These are phyloP conservation scores for Lasiommata megera DNA, from an alignment of 2,888 invertebrate species.

Conservation along the genomic window DNA sequence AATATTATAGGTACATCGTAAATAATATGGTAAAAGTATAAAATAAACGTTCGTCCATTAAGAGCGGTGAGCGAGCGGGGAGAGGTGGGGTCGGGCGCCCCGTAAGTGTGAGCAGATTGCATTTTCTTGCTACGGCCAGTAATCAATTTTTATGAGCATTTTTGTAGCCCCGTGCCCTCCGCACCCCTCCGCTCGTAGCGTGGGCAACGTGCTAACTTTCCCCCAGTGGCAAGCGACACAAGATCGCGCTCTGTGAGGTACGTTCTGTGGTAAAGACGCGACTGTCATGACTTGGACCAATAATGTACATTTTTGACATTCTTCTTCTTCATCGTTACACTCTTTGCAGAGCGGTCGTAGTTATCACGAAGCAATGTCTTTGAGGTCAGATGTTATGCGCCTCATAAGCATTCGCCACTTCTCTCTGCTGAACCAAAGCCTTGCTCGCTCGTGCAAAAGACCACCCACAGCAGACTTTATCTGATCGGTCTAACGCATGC, in stretches of 20 bases:
- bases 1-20: slow-evolving; percentile 42
- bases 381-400: too few relatives aligned
- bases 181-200: slow-evolving; percentile 33
- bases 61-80: slow-evolving; percentile 38
- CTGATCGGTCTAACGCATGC: too few relatives aligned
- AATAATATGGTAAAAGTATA: slow-evolving; percentile 58
- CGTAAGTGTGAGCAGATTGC: slow-evolving; percentile 62
- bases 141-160: slow-evolving; percentile 77
- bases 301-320: too few relatives aligned
- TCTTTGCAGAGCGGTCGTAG: too few relatives aligned
- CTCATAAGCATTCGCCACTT: too few relatives aligned
- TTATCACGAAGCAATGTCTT: too few relatives aligned
- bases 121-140: slow-evolving; percentile 73
- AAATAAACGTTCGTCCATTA: slow-evolving; percentile 65
- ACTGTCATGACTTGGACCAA: too few relatives aligned
- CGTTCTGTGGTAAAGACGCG: neutral
- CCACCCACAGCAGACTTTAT: too few relatives aligned
- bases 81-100: slow-evolving; percentile 31
- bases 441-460: too few relatives aligned
- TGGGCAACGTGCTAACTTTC: slow-evolving; percentile 34
- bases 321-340: too few relatives aligned
- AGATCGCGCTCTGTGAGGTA: neutral
- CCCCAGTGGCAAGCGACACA: slow-evolving; percentile 27
- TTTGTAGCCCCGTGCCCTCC: slow-evolving; percentile 55
- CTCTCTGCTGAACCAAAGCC: too few relatives aligned